phyloP scores from a whole-genome alignment of 2,888 invertebrate species.

The Plusia festucae region DNA sequence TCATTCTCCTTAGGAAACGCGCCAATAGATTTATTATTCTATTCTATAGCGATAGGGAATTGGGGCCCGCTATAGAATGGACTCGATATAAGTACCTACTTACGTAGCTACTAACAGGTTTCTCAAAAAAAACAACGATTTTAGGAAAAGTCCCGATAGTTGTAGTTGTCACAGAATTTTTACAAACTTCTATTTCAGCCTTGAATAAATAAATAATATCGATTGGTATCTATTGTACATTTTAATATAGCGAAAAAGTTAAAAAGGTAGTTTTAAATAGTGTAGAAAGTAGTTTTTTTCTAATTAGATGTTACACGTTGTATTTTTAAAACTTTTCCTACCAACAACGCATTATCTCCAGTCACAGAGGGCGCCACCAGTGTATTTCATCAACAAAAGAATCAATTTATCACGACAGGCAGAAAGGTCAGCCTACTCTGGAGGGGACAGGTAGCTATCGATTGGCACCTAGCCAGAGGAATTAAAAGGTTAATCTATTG shows the following conservation, averaged over 20 bases:
- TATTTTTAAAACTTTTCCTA: neutral
- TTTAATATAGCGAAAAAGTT: too few species aligned
- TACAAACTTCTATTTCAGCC: too few species aligned
- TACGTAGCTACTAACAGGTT: too few species aligned
- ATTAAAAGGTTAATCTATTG: conserved; percentile 65
- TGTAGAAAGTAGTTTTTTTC: too few species aligned
- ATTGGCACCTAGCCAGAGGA: conserved; percentile 46
- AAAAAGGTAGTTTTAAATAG: too few species aligned
- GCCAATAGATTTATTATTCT: conserved; percentile 31
- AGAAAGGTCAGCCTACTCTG: conserved; percentile 67
- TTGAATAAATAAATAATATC: too few species aligned
- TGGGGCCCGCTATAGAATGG: conserved; percentile 2
- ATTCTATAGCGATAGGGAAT: neutral
- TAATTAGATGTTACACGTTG: too few species aligned
- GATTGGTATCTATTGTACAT: too few species aligned
- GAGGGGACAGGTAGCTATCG: conserved; percentile 52
- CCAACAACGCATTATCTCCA: neutral
- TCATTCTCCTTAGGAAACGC: conserved; percentile 35
- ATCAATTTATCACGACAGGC: conserved; percentile 76
- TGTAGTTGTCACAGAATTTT: too few species aligned
- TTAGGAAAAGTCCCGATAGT: too few species aligned
- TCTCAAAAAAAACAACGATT: too few species aligned
- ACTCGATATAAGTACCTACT: neutral
- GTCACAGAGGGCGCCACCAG: conserved; percentile 30
- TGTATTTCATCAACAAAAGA: conserved; percentile 64